Percentiles rank a stretch among this genome's conserved stretches.
Evolutionary conservation across 2,888 invertebrate species (phyloP).

Genomic region (Coelinius sp.): DNA sequence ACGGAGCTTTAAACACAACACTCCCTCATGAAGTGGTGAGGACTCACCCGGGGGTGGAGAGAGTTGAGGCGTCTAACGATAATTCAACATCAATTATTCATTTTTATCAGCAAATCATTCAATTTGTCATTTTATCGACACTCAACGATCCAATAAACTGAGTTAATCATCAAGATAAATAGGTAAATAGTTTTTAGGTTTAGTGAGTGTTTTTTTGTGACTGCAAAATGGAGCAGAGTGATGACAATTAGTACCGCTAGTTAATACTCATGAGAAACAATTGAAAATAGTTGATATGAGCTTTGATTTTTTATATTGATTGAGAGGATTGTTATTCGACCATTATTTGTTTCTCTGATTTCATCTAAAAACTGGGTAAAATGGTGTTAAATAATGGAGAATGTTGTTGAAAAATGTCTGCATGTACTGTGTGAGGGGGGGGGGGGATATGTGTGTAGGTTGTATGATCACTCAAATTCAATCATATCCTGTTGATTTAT

Average conservation of each 20-base stretch:
- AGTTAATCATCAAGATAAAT: background rate
- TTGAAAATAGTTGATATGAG: background rate
- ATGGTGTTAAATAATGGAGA: background rate
- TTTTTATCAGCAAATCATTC: background rate
- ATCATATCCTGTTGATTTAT: background rate
- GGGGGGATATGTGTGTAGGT: background rate
- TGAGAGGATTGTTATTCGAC: background rate
- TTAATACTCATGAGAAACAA: background rate
- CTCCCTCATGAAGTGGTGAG: no score
- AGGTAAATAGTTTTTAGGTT: background rate
- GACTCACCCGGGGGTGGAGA: background rate
- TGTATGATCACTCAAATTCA: background rate
- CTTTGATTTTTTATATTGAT: background rate
- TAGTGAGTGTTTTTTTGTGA: background rate
- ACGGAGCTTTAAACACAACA: no score
- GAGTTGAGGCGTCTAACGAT: background rate
- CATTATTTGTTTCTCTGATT: background rate
- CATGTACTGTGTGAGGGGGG: no score
- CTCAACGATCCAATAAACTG: background rate
- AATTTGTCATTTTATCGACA: background rate
- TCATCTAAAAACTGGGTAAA: background rate
- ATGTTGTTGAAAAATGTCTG: background rate
- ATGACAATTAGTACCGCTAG: background rate
- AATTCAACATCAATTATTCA: background rate
- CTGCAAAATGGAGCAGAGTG: background rate